A percentile compares a stretch with the other conserved stretches of the same genome.
Evolutionary conservation across 2,113 vertebrate species (phyloP).

Genomic region (Muntiacus muntjak): DNA sequence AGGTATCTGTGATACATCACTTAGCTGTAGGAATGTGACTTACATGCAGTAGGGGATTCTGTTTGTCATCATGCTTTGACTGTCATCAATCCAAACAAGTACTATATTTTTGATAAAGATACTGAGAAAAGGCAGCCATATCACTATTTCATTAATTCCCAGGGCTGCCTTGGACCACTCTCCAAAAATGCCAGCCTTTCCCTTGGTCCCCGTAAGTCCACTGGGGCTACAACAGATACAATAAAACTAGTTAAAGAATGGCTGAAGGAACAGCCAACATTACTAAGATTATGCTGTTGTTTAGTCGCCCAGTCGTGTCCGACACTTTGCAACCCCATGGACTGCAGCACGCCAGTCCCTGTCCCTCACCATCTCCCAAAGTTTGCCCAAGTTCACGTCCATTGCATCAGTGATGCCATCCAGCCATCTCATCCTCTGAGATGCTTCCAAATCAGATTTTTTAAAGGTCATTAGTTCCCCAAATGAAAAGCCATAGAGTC

Average conservation of each 20-base stretch:
- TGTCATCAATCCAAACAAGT: neutral
- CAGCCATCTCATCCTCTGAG: neutral
- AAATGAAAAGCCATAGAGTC: neutral
- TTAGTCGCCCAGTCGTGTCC: neutral
- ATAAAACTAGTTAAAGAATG: neutral
- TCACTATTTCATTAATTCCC: slow-evolving; percentile 9
- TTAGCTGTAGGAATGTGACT: neutral
- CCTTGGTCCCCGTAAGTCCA: neutral
- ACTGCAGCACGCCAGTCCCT: neutral
- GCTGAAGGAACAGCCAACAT: neutral
- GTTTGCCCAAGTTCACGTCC: neutral
- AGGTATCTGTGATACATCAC: neutral
- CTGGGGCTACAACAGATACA: neutral
- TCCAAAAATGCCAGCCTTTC: slow-evolving; percentile 9
- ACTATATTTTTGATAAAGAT: slow-evolving; percentile 12
- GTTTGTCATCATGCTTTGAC: neutral
- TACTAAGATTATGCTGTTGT: neutral
- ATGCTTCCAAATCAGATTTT: neutral
- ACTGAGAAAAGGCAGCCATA: neutral
- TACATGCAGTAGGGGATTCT: neutral
- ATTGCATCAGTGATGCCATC: neutral
- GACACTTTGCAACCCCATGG: neutral
- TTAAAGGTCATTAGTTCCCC: slow-evolving; percentile 6
- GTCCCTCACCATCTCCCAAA: neutral
- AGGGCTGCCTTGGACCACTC: neutral